phyloP scores from a whole-genome alignment of 2,113 vertebrate species.

The Paralichthys olivaceus region DNA sequence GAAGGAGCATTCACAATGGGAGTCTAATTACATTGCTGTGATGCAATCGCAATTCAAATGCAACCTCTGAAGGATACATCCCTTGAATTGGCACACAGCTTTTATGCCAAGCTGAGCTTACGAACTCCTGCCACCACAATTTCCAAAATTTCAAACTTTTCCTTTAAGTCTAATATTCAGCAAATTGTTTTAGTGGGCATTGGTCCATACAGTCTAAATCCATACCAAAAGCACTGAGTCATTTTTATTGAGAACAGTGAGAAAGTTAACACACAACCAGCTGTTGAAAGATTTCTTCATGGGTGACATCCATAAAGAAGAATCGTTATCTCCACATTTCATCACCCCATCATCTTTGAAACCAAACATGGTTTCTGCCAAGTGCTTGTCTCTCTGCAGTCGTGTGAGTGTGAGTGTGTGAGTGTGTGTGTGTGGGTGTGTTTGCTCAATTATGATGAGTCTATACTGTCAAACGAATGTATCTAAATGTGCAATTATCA shows the following conservation, averaged over 20 bases:
- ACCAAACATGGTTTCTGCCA: slow-evolving; percentile 25
- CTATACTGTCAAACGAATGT: slow-evolving; percentile 26
- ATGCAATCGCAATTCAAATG: too few relatives aligned
- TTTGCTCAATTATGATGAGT: slow-evolving; percentile 11
- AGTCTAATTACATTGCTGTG: too few relatives aligned
- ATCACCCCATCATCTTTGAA: slow-evolving; percentile 21
- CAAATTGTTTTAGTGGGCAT: not conserved
- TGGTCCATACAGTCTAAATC: slow-evolving; percentile 3
- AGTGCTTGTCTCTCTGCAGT: slow-evolving; percentile 11
- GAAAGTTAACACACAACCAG: slow-evolving; percentile 41
- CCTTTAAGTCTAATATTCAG: not conserved
- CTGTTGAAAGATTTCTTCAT: slow-evolving; percentile 33
- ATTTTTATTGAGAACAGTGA: slow-evolving; percentile 35
- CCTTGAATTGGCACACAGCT: too few relatives aligned
- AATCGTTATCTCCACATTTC: slow-evolving; percentile 20
- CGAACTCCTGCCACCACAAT: not conserved
- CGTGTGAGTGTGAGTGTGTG: not conserved
- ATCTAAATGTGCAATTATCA: slow-evolving; percentile 46
- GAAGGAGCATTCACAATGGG: too few relatives aligned
- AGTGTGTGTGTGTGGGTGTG: not conserved
- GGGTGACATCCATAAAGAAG: slow-evolving; percentile 29
- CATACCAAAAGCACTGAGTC: slow-evolving; percentile 5
- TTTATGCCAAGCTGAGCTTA: not conserved
- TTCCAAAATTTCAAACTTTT: slow-evolving; percentile 9
- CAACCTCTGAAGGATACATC: too few relatives aligned